Evolutionary conservation across 2,797 vertebrate genomes (phyloP).

Genomic region (Eurystomus glaucurus): DNA sequence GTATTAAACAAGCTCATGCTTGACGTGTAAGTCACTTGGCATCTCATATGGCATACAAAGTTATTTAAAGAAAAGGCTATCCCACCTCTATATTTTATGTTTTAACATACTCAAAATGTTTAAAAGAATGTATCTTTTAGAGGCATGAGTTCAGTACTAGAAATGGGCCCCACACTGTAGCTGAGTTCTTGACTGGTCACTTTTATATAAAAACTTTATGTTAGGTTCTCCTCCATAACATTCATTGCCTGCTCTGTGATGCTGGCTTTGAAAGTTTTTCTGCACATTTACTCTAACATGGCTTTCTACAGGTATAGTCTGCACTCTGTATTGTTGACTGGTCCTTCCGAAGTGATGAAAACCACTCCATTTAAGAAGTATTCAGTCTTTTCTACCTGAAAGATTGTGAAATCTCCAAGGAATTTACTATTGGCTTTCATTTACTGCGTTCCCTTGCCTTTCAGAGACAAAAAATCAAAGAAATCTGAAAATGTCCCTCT

Average conservation of each 20-base stretch:
- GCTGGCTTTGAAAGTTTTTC: neutral
- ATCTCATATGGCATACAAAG: neutral
- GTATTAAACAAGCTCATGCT: neutral
- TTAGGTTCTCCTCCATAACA: neutral
- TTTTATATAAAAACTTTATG: neutral
- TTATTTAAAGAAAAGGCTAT: neutral
- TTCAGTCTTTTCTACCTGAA: neutral
- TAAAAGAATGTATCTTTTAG: neutral
- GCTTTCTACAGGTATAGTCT: neutral
- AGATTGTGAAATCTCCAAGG: neutral
- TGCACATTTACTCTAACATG: neutral
- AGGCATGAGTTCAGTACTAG: neutral
- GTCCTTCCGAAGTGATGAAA: neutral
- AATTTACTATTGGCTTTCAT: neutral
- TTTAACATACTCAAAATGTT: neutral
- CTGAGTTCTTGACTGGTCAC: neutral
- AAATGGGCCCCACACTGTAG: neutral
- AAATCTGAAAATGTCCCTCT: neutral
- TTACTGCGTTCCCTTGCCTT: neutral
- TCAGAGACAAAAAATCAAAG: neutral
- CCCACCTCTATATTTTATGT: rapidly evolving
- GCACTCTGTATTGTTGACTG: neutral
- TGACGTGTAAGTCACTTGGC: neutral
- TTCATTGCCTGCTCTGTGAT: neutral
- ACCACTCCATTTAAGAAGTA: neutral